Base-by-base conservation (phyloP, 2,888 invertebrate species). In the Drosophila gaucha region DNA sequence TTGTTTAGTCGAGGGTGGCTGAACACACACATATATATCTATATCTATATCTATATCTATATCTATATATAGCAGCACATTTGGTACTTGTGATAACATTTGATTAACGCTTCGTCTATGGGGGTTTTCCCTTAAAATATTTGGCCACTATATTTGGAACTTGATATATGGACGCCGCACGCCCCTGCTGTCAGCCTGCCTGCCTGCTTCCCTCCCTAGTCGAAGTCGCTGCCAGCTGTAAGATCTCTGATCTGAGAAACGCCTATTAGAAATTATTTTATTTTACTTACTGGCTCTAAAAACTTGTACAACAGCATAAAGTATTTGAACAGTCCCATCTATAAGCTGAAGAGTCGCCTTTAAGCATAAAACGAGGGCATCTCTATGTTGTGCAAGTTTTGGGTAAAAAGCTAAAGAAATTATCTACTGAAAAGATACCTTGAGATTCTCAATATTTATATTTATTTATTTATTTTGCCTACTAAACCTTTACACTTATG, bases 1-100 rank as follows among this genome's bases (percentile, higher is more conserved):
- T 86, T 82, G 87, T 74, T 86, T 84, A 86, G 86, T 33, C 71
- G 65, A 69, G 68, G 80, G 80, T 44, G 55, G 33, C 35, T 55
- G 18, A 35, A 54, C 28, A 22, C 38, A 54, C 28, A 22, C 63
- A 9, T 18, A 57, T 46, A 22, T 47, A 52, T 1, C 12, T 20
- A 58, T 79, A 77, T 57, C 78, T 71, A 74, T 64, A 71, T n/a
- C 22, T 49, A 6, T 24, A 58, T 36, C 10, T 22, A 41, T 6
- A 20, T n/a, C 67, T 79, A 80, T 60, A 82, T 74, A 78, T 69
- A 78, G 86, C 47, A 14, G 33, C 49, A 14, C 46, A 44, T 67
- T 70, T 65, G 65, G 59, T 51, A 69, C 69, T 76, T 78, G 44
- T 79, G 77, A 79, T 78, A 78, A 76, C 60, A 78, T 78, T 78